phyloP scores from a whole-genome alignment of 2,797 vertebrate species.

The Myotis vivesi region DNA sequence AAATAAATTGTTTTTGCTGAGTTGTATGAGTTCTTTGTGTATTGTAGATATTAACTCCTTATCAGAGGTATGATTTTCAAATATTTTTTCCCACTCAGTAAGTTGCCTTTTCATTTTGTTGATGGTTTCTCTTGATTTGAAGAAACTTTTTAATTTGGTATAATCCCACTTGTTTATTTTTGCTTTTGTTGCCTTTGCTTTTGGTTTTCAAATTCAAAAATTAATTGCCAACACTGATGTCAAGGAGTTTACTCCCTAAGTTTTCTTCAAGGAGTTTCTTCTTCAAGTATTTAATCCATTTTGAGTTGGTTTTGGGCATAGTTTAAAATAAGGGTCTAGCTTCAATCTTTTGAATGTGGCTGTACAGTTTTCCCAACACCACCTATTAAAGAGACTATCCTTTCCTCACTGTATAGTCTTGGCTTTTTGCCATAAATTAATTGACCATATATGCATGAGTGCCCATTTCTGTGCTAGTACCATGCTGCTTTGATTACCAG shows the following conservation, averaged over 20 bases:
- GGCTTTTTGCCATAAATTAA: background rate
- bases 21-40: background rate
- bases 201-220: background rate
- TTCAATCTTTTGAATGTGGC: background rate
- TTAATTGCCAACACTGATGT: background rate
- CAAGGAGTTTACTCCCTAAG: background rate
- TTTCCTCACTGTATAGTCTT: background rate
- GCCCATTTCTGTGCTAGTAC: background rate
- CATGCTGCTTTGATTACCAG: background rate
- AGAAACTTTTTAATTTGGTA: background rate
- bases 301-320: background rate
- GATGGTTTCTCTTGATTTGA: background rate
- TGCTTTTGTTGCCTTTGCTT: background rate
- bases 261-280: background rate
- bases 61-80: background rate
- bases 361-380: background rate
- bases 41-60: background rate
- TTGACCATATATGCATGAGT: background rate
- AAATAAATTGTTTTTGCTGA: background rate
- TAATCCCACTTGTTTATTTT: background rate
- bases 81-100: background rate
- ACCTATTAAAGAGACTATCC: background rate
- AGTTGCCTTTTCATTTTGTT: background rate
- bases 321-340: background rate
- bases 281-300: background rate